A percentile compares a stretch with the other conserved stretches of the same genome.
Conservation (phyloP, 2,888 invertebrate species). For the Nymphalis c-album region DNA sequence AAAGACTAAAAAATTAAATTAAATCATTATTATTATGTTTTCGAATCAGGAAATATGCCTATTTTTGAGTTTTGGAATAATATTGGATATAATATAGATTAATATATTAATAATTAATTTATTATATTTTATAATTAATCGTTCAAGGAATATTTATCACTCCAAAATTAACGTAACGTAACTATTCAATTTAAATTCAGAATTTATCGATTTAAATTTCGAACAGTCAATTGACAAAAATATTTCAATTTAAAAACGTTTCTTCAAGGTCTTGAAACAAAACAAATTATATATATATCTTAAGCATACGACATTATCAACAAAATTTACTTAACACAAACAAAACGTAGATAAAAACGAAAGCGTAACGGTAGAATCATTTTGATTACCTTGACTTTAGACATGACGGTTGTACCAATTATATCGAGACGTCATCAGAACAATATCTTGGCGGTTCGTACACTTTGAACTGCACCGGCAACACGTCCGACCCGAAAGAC, state of each 20-base stretch:
- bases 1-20: too few species aligned
- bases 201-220: background rate
- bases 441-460: constrained; percentile 11
- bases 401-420: constrained; percentile 56
- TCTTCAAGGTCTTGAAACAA: background rate
- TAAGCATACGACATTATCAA: background rate
- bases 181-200: background rate
- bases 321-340: background rate
- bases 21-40: too few species aligned
- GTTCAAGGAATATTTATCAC: too few species aligned
- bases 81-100: too few species aligned
- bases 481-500: constrained; percentile 35
- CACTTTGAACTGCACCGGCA: constrained; percentile 20
- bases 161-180: background rate
- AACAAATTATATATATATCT: background rate
- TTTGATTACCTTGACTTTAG: constrained; percentile 68
- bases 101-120: too few species aligned
- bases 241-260: background rate
- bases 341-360: constrained; percentile 32
- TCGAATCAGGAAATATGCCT: background rate
- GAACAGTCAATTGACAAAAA: constrained; percentile 3
- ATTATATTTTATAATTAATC: too few species aligned
- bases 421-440: constrained; percentile 43
- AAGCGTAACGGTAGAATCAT: constrained; percentile 36
- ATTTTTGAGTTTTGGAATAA: too few species aligned